Conservation (phyloP, 2,888 invertebrate species). For the Lasioglossum lativentre region DNA sequence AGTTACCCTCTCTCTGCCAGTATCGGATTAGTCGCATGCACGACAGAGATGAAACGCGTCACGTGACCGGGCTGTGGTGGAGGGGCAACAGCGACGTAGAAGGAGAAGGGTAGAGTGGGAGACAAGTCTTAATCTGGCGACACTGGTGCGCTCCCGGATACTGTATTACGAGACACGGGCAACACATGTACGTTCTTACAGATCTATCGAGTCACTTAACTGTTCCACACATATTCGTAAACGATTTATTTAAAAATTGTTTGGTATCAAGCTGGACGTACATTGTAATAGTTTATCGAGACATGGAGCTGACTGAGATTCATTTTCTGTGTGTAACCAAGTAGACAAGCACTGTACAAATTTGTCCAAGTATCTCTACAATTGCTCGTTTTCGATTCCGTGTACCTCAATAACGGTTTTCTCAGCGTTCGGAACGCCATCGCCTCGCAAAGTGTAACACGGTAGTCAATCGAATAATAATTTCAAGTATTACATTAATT, state of each 20-base stretch:
- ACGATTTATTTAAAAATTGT: not conserved
- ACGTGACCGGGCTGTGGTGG: too few species aligned
- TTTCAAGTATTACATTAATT: not conserved
- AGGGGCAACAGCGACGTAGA: too few species aligned
- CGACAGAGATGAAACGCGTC: too few species aligned
- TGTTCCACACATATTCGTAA: not conserved
- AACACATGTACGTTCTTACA: not conserved
- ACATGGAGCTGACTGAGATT: not conserved
- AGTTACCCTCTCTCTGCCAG: too few species aligned
- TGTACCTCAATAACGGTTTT: not conserved
- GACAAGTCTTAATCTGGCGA: too few species aligned
- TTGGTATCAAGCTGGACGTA: not conserved
- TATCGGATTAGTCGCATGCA: too few species aligned
- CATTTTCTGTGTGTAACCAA: not conserved
- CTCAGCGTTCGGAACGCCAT: not conserved
- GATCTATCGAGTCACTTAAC: not conserved
- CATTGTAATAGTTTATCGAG: not conserved
- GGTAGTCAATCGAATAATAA: too few species aligned
- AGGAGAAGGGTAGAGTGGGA: too few species aligned
- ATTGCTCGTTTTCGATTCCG: not conserved
- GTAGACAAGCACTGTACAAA: not conserved
- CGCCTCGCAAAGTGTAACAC: not conserved
- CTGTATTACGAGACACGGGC: too few species aligned
- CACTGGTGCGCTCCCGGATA: too few species aligned
- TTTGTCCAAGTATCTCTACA: not conserved